These are phyloP conservation scores for Strigops habroptila DNA, from an alignment of 2,113 vertebrate genomes.

Conservation along the genomic window DNA sequence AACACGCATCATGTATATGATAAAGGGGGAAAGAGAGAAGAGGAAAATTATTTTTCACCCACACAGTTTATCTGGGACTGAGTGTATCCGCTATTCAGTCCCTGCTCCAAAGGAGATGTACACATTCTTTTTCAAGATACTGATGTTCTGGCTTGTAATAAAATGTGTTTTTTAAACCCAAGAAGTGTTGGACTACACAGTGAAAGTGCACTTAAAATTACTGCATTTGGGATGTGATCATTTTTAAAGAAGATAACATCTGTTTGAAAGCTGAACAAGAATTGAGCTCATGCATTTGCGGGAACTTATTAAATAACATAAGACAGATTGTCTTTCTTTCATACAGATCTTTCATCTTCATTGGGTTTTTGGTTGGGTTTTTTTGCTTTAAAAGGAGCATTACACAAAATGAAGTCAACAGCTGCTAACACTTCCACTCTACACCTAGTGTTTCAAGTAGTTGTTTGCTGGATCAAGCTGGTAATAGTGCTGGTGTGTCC, in stretches of 20 bases:
- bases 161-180: conserved; percentile 24
- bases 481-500: background rate
- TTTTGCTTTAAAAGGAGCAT: background rate
- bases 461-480: background rate
- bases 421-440: background rate
- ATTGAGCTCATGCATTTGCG: conserved; percentile 29
- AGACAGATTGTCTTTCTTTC: conserved; percentile 18
- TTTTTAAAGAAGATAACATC: conserved; percentile 59
- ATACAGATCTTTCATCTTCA: background rate
- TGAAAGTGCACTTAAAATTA: conserved; percentile 54
- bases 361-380: background rate
- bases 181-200: conserved; percentile 31
- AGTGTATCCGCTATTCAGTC: background rate
- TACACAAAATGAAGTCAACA: background rate
- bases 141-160: conserved; percentile 2
- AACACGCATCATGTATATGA: background rate
- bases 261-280: conserved; percentile 58
- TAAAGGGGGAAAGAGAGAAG: background rate
- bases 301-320: conserved; percentile 30
- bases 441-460: background rate
- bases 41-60: background rate
- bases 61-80: background rate
- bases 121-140: background rate
- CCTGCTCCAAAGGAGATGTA: background rate
- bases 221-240: conserved; percentile 3